Percentiles rank a stretch among this genome's conserved stretches.
Conservation (phyloP, 1,140 invertebrate species). For the Anastrepha ludens region DNA sequence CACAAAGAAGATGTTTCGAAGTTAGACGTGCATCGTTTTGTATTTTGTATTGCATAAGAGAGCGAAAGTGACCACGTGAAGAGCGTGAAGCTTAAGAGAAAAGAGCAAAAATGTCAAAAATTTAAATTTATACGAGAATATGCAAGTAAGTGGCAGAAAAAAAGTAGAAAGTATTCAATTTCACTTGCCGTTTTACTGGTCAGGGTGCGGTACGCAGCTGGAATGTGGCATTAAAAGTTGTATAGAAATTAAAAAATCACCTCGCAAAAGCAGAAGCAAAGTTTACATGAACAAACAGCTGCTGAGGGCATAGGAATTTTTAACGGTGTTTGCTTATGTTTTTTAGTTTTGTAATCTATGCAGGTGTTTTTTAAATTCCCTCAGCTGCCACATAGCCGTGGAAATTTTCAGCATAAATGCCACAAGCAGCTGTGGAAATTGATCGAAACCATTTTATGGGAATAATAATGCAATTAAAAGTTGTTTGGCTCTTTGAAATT, state of each 20-base stretch:
- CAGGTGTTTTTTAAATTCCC: not conserved
- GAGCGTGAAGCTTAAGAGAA: not conserved
- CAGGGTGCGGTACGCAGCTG: not conserved
- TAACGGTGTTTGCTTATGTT: not conserved
- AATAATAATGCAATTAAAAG: not conserved
- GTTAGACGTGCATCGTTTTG: slow-evolving; percentile 5
- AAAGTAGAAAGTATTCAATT: not conserved
- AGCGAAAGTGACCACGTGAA: not conserved
- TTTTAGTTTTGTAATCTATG: not conserved
- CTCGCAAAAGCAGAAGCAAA: not conserved
- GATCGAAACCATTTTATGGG: not conserved
- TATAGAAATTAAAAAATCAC: not conserved
- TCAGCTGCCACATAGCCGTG: not conserved
- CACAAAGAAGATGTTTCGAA: not conserved
- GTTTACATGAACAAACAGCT: not conserved
- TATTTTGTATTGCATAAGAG: not conserved
- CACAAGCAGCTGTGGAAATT: not conserved
- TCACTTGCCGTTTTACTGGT: not conserved
- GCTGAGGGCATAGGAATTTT: too few species aligned
- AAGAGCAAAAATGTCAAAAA: not conserved
- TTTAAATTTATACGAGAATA: not conserved
- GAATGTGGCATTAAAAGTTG: not conserved
- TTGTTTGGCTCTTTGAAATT: not conserved
- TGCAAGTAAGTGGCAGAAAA: too few species aligned
- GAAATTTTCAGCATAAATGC: not conserved